phyloP scores from a whole-genome alignment of 2,888 invertebrate genomes.

The Leistus spinibarbis region DNA sequence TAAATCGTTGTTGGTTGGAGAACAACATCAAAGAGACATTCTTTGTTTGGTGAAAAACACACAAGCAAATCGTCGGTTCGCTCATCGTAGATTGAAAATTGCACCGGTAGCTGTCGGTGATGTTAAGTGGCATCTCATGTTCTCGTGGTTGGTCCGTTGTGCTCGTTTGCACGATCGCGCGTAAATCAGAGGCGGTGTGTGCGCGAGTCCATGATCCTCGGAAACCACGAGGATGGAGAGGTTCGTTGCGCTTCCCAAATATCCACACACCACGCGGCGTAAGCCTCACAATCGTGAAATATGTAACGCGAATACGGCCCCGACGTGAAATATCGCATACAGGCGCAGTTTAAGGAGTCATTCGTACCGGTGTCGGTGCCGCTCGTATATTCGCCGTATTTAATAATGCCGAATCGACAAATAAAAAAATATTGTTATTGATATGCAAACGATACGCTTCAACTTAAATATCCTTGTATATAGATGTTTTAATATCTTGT shows the following conservation, averaged over 20 bases:
- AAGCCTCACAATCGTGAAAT: slow-evolving; percentile 25
- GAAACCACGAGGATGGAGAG: background rate
- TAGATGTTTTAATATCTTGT: slow-evolving; percentile 6
- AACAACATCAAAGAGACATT: background rate
- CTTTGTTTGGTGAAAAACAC: background rate
- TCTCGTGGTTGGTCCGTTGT: slow-evolving; percentile 3
- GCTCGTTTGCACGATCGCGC: slow-evolving; percentile 9
- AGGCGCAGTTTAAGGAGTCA: slow-evolving; percentile 3
- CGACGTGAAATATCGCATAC: slow-evolving; percentile 34
- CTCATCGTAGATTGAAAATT: background rate
- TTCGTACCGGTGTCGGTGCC: background rate
- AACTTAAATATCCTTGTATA: background rate
- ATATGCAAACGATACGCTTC: background rate
- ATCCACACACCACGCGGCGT: background rate
- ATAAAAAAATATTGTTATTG: slow-evolving; percentile 6
- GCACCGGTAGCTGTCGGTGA: slow-evolving; percentile 4
- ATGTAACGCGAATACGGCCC: slow-evolving; percentile 24
- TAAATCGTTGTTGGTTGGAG: background rate
- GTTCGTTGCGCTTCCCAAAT: background rate
- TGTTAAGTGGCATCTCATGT: slow-evolving; percentile 33
- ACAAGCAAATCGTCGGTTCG: background rate
- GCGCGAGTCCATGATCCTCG: slow-evolving; percentile 2
- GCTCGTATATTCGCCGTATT: background rate
- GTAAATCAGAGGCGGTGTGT: slow-evolving; percentile 22
- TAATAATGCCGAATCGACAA: background rate